A percentile compares a stretch with the other conserved stretches of the same genome.
These are phyloP conservation scores for Cladorhizidae sp. DNA, from an alignment of 37 sponge, comb jelly and placozoan species.

Conservation along the genomic window DNA sequence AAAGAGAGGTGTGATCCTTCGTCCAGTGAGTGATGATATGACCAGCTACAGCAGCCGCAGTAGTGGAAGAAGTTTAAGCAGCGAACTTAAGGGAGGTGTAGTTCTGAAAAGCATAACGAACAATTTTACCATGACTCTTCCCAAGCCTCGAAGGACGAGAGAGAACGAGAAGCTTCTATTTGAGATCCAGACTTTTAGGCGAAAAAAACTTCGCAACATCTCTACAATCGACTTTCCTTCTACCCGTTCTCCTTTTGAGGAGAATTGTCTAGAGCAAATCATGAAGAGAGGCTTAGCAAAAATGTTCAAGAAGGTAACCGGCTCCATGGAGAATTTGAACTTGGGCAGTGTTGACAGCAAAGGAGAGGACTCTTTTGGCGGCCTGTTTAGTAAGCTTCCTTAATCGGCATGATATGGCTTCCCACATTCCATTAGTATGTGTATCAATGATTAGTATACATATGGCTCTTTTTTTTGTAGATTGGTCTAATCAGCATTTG, in stretches of 20 bases:
- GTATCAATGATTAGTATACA: no score
- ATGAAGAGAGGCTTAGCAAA: conserved; percentile 17
- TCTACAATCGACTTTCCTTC: background rate
- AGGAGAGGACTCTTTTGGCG: conserved; percentile 39
- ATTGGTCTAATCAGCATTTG: no score
- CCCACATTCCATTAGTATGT: no score
- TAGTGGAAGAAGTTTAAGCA: background rate
- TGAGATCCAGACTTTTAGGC: conserved; percentile 36
- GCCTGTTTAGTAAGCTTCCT: background rate
- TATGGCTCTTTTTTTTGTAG: no score
- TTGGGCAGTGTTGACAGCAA: conserved; percentile 20
- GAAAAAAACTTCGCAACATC: conserved; percentile 19
- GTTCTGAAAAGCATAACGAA: background rate
- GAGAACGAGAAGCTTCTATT: conserved; percentile 12
- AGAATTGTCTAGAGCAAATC: conserved; percentile 1
- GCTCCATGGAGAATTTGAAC: background rate
- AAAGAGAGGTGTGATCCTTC: background rate
- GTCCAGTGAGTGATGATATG: background rate
- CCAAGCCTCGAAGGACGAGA: conserved; percentile 7
- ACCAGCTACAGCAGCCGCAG: background rate
- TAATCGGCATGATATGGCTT: no score
- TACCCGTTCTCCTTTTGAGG: background rate
- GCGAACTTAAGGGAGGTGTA: conserved; percentile 12
- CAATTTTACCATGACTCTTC: conserved; percentile 5
- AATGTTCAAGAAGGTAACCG: conserved; percentile 13